phyloP scores from a whole-genome alignment of 1,140 invertebrate genomes.

The Ceratoteleas bidentatus region DNA sequence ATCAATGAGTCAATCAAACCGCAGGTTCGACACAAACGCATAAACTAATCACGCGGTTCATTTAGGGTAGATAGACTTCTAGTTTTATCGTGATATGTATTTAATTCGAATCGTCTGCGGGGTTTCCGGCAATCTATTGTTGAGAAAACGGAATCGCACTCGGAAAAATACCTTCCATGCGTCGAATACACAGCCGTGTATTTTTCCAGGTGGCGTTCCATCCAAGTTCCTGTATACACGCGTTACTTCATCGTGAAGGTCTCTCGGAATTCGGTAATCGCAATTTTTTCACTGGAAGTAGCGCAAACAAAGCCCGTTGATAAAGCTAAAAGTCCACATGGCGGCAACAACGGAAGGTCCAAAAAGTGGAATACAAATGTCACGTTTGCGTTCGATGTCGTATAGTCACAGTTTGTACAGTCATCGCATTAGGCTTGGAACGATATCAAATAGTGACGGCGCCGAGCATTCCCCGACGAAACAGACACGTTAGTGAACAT shows the following conservation, averaged over 20 bases:
- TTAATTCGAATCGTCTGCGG: not conserved
- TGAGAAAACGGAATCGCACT: no score
- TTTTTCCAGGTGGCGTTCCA: slow-evolving; percentile 2
- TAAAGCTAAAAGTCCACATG: slow-evolving; percentile 23
- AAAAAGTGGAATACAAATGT: slow-evolving; percentile 18
- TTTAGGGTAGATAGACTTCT: slow-evolving; percentile 40
- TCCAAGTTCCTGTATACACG: not conserved
- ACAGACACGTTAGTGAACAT: no score
- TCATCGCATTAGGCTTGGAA: no score
- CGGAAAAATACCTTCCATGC: no score
- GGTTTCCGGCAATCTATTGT: not conserved
- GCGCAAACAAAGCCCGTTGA: slow-evolving; percentile 12
- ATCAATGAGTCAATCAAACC: slow-evolving; percentile 10
- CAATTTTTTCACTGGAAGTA: not conserved
- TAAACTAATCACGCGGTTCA: no score
- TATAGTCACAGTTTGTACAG: no score
- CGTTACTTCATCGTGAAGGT: no score
- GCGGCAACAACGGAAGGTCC: not conserved
- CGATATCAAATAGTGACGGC: no score
- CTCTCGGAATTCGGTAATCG: no score
- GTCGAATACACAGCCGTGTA: not conserved
- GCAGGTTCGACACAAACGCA: not conserved
- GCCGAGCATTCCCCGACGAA: no score
- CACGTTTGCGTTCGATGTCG: no score
- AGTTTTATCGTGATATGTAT: slow-evolving; percentile 51